Evolutionary conservation across 2,797 vertebrate genomes (phyloP), one percentile per base, ranked within the genome.

Genomic region (Leptatherina wallacei): DNA sequence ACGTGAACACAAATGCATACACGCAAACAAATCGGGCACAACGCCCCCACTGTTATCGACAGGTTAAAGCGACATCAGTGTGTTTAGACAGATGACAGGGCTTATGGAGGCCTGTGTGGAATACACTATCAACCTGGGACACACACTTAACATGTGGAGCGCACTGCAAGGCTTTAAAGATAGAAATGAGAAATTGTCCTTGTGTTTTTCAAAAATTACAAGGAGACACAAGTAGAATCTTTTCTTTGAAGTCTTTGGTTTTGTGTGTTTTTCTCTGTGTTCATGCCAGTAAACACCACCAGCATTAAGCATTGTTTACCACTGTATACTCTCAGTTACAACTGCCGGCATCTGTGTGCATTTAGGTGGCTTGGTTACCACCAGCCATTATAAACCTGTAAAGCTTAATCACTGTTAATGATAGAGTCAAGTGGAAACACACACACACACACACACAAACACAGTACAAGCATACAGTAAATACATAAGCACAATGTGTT

Each of bases 371-470:
- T 85, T 91, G 88, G 89, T 93, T 89, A 92, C 90, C 89, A 89
- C 88, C 84, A 89, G 77, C 89, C 61, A 92, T 93, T 92, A 92
- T 84, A 91, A 92, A 91, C 91, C 87, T 90, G 90, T 93, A 92
- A 91, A 93, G 85, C 85, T 90, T 90, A 93, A 93, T 93, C 91
- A 90, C 90, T 91, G 89, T 92, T 91, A 92, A 92, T 92, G 91
- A 91, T 82, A 89, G 85, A 91, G 89, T 90, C 91, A 93, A 90
- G 86, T 91, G 89, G 88, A 90, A 90, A 91, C 90, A 92, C 88
- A 87, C 9, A 35, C 33, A 69, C 71, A 80, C 69, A 82, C 58
- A 85, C 66, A 89, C 79, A 83, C 47, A 51, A 66, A 85, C 65
- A 81, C 75, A 80, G 59, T 20, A 4, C 69, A 78, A 59, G 42